These are phyloP conservation scores for Enteromius mattozi DNA, from an alignment of 2,797 vertebrate genomes.

Conservation along the genomic window DNA sequence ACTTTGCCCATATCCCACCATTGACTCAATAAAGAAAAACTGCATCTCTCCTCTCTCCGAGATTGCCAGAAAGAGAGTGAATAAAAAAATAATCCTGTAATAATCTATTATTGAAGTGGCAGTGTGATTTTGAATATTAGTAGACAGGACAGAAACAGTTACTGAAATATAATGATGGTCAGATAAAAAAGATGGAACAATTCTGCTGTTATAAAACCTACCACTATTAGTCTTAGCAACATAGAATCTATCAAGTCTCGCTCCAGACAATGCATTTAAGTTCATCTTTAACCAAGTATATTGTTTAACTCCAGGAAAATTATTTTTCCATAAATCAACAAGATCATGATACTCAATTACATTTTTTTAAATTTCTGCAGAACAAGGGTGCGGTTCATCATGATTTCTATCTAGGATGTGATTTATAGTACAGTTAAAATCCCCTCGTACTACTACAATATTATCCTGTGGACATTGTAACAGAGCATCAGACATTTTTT, in stretches of 20 bases:
- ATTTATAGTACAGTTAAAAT: neutral
- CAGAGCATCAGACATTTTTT: neutral
- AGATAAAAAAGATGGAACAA: neutral
- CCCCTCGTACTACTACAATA: neutral
- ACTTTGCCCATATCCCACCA: slow-evolving; percentile 16
- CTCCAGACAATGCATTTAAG: neutral
- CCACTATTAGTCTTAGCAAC: neutral
- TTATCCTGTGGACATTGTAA: neutral
- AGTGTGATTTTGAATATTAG: neutral
- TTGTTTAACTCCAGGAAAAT: neutral
- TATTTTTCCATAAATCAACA: neutral
- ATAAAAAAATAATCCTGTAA: neutral
- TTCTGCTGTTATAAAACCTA: neutral
- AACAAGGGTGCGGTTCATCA: neutral
- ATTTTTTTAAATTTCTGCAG: neutral
- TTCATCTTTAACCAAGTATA: neutral
- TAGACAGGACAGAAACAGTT: neutral
- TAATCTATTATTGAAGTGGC: neutral
- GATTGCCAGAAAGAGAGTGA: neutral
- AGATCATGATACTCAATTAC: neutral
- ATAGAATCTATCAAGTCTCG: neutral
- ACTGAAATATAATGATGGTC: neutral
- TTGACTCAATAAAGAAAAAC: neutral
- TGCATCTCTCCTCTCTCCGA: neutral
- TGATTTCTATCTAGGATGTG: neutral